Conservation (phyloP, 2,888 invertebrate species). For the Philonicus albiceps region DNA sequence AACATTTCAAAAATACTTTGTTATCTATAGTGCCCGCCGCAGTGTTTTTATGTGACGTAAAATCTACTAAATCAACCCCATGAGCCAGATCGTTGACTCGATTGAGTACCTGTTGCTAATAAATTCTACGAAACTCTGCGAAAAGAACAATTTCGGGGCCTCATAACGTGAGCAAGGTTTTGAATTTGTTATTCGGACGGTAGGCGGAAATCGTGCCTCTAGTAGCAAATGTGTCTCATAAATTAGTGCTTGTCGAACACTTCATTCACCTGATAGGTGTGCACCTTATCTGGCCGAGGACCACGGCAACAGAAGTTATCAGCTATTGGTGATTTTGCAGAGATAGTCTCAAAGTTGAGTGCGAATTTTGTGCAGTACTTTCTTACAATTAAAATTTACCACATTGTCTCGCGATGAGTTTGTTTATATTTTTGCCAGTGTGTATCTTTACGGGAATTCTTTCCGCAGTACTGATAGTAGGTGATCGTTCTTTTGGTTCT, state of each 20-base stretch:
- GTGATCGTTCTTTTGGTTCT: not conserved
- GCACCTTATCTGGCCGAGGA: not conserved
- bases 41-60: not conserved
- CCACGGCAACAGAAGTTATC: not conserved
- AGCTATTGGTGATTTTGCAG: not conserved
- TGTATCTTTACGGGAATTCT: conserved; percentile 2
- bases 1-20: not conserved
- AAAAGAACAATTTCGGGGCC: not conserved
- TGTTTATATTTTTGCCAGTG: not conserved
- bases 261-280: not conserved
- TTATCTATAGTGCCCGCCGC: not conserved
- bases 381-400: not conserved
- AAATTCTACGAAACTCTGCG: not conserved
- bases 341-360: not conserved
- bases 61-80: not conserved
- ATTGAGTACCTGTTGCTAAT: not conserved
- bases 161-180: not conserved
- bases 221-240: not conserved
- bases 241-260: not conserved
- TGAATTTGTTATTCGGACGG: not conserved
- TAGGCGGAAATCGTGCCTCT: not conserved
- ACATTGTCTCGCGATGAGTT: not conserved
- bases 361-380: not conserved
- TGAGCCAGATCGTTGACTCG: not conserved
- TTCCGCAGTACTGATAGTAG: not conserved